These are phyloP conservation scores for Chelonoidis abingdonii DNA, from an alignment of 2,113 vertebrate genomes.

Conservation along the genomic window DNA sequence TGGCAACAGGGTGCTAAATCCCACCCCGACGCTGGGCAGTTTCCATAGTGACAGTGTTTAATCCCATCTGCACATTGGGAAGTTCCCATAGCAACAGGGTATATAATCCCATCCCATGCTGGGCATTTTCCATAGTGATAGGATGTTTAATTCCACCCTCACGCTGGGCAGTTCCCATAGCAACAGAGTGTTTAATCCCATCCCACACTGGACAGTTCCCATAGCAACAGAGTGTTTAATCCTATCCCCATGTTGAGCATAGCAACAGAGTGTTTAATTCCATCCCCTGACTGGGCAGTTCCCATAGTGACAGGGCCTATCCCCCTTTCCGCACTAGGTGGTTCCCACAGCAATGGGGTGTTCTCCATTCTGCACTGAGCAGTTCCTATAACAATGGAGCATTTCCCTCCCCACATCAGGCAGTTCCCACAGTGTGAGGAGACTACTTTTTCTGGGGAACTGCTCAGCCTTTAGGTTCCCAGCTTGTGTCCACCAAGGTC, in stretches of 20 bases:
- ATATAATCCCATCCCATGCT: background rate
- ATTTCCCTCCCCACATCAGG: background rate
- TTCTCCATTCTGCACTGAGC: background rate
- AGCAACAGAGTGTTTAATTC: too few species aligned
- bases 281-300: background rate
- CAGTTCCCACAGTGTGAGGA: background rate
- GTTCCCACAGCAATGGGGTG: background rate
- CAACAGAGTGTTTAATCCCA: background rate
- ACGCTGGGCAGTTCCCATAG: background rate
- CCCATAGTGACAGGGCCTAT: background rate
- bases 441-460: background rate
- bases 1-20: background rate
- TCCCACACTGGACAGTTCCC: background rate
- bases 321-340: background rate
- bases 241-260: background rate
- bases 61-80: background rate
- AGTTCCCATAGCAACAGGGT: background rate
- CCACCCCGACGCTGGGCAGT: background rate
- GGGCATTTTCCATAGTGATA: rapidly evolving
- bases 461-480: background rate
- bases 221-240: background rate
- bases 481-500: background rate
- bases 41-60: background rate
- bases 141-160: background rate
- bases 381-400: background rate